Base-by-base conservation (phyloP, 2,888 invertebrate species). In the Opisthograptis luteolata region DNA sequence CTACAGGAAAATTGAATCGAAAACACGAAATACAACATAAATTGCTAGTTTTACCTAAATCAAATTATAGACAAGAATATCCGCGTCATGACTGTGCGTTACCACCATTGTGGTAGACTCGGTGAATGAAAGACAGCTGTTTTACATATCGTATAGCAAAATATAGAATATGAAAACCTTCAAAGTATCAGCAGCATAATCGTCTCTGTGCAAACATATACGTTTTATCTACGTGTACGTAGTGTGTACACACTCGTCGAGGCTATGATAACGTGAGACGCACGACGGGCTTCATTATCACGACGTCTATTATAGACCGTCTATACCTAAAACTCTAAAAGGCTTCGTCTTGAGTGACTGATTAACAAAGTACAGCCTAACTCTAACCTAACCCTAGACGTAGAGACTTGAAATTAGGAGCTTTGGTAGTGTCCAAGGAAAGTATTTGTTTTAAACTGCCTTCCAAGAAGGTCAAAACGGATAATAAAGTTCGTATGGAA, bases 221-320 rank as follows among this genome's bases (percentile, higher is more conserved):
- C 15, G 20, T 28, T 40, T 31, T 51, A 45, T 36, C 45, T 36
- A 42, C 39, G 40, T 45, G 27, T 27, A 30, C 34, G 24, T 32
- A 34, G 7, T 14, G 32, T 45, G 56, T 40, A 56, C 50, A 58
- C 47, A 56, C 27, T 46, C 58, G 55, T 59, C 57, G 60, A 61
- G 60, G 54, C 42, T 27, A 30, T 52, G 70, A 74, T 74, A 74
- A 74, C 59, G 37, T 19, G 44, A 25, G 28, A 50, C 54, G 35
- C 71, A 73, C 66, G 74, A 58, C 58, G 9, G 17, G 25, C 57
- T n/a, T 61, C 55, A 64, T 74, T 74, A 74, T 67, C 70, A 68
- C 57, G 40, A 25, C 14, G n/a, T 6, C 12, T 13, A 28, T 6
- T 14, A 17, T 17, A 17, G 2, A 17, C 3, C 17, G 2, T 3